Base-by-base conservation (phyloP, 2,888 invertebrate genomes). In the Perdita meconis region DNA sequence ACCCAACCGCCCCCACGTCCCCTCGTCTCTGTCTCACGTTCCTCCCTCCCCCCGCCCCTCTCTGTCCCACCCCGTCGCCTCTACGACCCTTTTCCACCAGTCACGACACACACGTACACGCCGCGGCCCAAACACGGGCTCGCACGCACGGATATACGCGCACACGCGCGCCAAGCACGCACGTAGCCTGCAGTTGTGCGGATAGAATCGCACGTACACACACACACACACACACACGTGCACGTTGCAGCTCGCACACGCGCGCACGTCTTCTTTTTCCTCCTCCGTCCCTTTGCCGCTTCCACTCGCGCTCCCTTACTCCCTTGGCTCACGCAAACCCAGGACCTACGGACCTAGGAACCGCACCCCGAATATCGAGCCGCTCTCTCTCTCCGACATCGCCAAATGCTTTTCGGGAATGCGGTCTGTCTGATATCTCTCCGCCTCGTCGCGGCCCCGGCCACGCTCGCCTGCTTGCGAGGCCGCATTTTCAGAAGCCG, bases 331-430 rank as follows among this genome's bases (percentile, higher is more conserved):
- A 89, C 88, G 88, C 89, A 89, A 88, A 89, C 88, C 88, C 88
- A 87, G 88, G 86, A 89, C 80, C 85, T 83, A 85, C 85, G 83
- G 84, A 84, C 83, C 86, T 86, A 87, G 87, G 90, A 89, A 91
- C 91, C 91, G 92, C 92, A 92, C 91, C 91, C 92, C 91, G 90
- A 92, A 91, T 92, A 92, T 92, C 90, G 91, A 91, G 89, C 90
- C 87, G 87, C 84, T 86, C 74, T 78, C 79, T 64, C 56, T 68
- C 82, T 78, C 83, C 83, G 74, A 84, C 84, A 85, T 87, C 83
- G 83, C 86, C 84, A 85, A 85, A 89, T 81, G 87, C 87, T 87
- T 87, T 87, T 87, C 84, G 82, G 86, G 84, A 84, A 85, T 80
- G 83, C 80, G 70, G 69, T 64, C 70, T 71, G 74, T 77, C 81